Evolutionary conservation across 1,140 invertebrate species (phyloP), one percentile per base, ranked within the genome.

Genomic region (Dendroctonus ponderosae): DNA sequence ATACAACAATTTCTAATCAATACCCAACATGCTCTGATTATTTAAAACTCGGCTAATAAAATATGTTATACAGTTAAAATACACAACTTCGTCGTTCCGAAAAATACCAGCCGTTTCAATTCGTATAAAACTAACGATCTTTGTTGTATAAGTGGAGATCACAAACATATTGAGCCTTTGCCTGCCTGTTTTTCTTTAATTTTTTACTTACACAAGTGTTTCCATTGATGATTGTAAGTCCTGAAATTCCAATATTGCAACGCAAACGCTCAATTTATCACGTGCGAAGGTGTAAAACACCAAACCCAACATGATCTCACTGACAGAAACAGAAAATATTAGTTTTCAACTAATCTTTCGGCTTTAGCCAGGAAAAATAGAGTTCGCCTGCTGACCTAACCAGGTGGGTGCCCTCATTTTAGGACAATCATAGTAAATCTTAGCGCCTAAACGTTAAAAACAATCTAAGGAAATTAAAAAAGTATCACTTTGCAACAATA

Each of bases 401-500:
- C 44, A 52, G 50, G 58, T 57, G 49, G 63, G 53, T 64, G 64
- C 62, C 56, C 56, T 59, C 39, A 66, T 52, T 66, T 65, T 58
- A 57, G 14, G 46, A 50, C 40, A 58, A 49, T 49, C 7, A 53
- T 62, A 6, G 63, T 71, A 71, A 69, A 48, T 15, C 50, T 9
- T 43, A 62, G 39, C 50, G 53, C 64, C 60, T 63, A 69, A 60
- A 62, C 66, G 52, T 52, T 66, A 58, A 63, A 67, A 72, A 69
- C 67, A 66, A 59, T 69, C 57, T 71, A 70, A 73, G 67, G 72
- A 68, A 71, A 74, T 50, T 60, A 68, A 68, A 68, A 73, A 74
- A 71, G 70, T 76, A 76, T 76, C 75, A 76, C 75, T 76, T 76
- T 76, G 71, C 74, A 76, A 76, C 75, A 76, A 73, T 74, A 74